Conservation (phyloP, 2,113 vertebrate species). For the Thymallus thymallus region DNA sequence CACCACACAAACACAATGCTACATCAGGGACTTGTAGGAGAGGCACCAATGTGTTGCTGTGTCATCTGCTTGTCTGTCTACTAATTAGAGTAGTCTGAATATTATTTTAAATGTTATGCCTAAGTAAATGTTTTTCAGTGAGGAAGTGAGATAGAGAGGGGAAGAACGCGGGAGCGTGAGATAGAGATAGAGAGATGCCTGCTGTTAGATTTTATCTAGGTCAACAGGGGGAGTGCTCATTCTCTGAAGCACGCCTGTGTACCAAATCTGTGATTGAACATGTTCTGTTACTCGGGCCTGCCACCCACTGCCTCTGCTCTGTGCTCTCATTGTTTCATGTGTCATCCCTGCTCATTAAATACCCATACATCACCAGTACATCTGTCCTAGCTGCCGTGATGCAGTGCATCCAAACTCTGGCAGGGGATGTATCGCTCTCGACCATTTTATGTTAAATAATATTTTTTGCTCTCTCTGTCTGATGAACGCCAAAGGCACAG, state of each 20-base stretch:
- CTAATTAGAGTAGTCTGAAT: background rate
- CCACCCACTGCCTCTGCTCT: background rate
- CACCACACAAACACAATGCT: background rate
- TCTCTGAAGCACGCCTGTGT: slow-evolving; percentile 9
- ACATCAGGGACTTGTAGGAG: background rate
- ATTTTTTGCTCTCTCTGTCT: no score
- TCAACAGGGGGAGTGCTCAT: slow-evolving; percentile 29
- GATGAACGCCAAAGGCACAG: no score
- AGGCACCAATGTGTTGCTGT: background rate
- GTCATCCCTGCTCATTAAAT: slow-evolving; percentile 1
- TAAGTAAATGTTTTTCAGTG: background rate
- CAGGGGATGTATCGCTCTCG: no score
- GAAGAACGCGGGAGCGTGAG: background rate
- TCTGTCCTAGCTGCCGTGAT: background rate
- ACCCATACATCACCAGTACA: background rate
- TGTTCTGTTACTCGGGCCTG: slow-evolving; percentile 1
- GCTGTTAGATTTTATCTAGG: slow-evolving; percentile 34
- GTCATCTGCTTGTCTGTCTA: no score
- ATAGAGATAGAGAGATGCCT: background rate
- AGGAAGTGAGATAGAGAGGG: background rate
- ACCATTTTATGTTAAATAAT: no score
- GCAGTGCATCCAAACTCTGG: no score
- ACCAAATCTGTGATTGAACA: slow-evolving; percentile 21
- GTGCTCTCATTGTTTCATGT: background rate
- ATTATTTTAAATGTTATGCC: background rate